phyloP scores from a whole-genome alignment of 2,888 invertebrate species.

The Argyresthia albistria region DNA sequence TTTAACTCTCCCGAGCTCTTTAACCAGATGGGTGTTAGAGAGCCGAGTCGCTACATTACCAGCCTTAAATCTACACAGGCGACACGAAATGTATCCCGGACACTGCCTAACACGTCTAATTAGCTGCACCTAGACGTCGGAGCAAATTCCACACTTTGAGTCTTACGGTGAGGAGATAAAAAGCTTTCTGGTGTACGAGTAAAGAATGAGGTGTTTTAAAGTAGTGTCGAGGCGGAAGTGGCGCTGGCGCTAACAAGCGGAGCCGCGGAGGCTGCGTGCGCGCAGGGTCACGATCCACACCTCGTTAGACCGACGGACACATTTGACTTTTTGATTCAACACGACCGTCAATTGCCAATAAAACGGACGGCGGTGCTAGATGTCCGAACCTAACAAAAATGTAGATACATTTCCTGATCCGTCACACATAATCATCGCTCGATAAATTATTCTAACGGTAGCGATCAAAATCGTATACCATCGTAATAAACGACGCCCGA shows the following conservation, averaged over 20 bases:
- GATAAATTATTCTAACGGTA: constrained; percentile 23
- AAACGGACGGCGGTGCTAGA: too few relatives aligned
- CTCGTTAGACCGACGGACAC: constrained; percentile 19
- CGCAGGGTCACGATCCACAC: constrained; percentile 17
- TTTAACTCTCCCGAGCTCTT: not conserved
- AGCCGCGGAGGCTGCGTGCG: constrained; percentile 5
- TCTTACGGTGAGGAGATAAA: too few relatives aligned
- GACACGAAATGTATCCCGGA: constrained; percentile 1
- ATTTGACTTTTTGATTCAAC: constrained; percentile 17
- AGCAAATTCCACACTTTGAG: too few relatives aligned
- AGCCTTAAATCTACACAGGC: constrained; percentile 1
- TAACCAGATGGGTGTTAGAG: not conserved
- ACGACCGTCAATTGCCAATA: constrained; percentile 7
- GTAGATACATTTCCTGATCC: constrained; percentile 39
- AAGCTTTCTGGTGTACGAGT: too few relatives aligned
- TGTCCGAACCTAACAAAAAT: not conserved
- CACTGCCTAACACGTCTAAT: too few relatives aligned
- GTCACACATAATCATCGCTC: constrained; percentile 31
- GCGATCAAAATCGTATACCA: constrained; percentile 31
- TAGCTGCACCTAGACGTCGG: too few relatives aligned
- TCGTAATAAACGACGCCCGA: constrained; percentile 25
- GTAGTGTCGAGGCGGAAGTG: constrained; percentile 5
- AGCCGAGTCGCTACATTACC: not conserved
- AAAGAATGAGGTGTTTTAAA: too few relatives aligned
- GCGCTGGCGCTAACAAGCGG: constrained; percentile 4